Base-by-base conservation (phyloP, 2,797 vertebrate genomes). In the Neostethus bicornis region DNA sequence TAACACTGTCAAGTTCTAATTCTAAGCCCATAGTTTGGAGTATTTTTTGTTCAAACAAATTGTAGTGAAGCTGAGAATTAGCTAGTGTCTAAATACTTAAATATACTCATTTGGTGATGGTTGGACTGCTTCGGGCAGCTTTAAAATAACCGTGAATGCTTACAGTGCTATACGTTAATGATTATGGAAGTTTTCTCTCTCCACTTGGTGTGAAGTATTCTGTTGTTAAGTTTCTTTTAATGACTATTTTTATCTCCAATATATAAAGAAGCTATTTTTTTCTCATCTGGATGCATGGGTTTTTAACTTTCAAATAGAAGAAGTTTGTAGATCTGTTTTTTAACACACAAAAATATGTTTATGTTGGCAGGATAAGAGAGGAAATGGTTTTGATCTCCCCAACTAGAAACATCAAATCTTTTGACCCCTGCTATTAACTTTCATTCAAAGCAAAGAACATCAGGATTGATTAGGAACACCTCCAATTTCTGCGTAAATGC, bases 171-270 rank as follows among this genome's bases (percentile, higher is more conserved):
- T 61, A 58, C 75, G 73, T 85, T 84, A 84, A 79, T 79, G 75
- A 73, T 62, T 49, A 60, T 51, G 71, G 75, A 77, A 83, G 79
- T 78, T 84, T 73, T 71, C 74, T 80, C 71, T 77, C 80, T 77
- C 81, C 85, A 85, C 81, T 86, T 85, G 79, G 76, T 38, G 52
- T 62, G 70, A 83, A 77, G 63, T 77, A 70, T 79, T 73, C 73
- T 77, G 65, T 66, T 74, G 66, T 63, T 47, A 73, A 73, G 55
- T 58, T 66, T 81, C 79, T 70, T 73, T 73, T 87, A 87, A 90
- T 84, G 73, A 77, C 63, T 21, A 66, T 61, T 79, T 85, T 85
- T 84, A 63, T 61, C 56, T 72, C 62, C 49, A 81, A 81, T 7
- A n/a, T 7, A 7, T 34, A 16, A 34, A 81, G 72, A 86, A 66